Evolutionary conservation across 2,797 vertebrate genomes (phyloP).

Genomic region (Ceyx erithaca): DNA sequence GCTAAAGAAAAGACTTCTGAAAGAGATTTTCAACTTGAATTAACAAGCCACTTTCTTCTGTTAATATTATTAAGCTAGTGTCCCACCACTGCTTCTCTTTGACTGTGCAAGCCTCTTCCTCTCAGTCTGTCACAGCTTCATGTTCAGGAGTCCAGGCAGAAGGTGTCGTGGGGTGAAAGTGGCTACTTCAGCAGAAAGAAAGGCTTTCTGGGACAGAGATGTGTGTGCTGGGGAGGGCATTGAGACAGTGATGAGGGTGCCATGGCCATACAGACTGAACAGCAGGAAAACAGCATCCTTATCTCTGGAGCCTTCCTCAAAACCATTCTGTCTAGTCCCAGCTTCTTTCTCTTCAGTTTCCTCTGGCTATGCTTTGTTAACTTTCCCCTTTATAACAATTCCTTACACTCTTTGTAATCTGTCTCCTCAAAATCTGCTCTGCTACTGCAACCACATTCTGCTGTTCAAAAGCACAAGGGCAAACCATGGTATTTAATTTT

Average conservation of each 20-base stretch:
- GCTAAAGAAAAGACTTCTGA: neutral
- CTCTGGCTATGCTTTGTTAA: neutral
- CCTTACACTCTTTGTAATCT: neutral
- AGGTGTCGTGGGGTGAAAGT: neutral
- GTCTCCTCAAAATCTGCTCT: neutral
- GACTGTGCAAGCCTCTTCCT: neutral
- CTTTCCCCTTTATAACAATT: neutral
- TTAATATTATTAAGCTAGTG: neutral
- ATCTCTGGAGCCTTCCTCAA: neutral
- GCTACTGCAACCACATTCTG: neutral
- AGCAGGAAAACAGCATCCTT: neutral
- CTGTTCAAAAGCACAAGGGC: neutral
- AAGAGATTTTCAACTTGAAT: neutral
- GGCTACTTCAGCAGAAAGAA: neutral
- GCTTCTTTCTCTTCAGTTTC: neutral
- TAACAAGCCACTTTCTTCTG: neutral
- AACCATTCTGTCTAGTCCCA: neutral
- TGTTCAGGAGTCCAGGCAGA: neutral
- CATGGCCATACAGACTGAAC: neutral
- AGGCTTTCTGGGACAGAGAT: neutral
- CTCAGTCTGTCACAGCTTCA: neutral
- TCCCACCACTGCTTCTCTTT: neutral
- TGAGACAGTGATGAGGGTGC: neutral
- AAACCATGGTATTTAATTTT: neutral
- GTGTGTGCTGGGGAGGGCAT: neutral